A percentile compares a stretch with the other conserved stretches of the same genome.
phyloP scores from a whole-genome alignment of 2,888 invertebrate species.

The Cerastis rubricosa region DNA sequence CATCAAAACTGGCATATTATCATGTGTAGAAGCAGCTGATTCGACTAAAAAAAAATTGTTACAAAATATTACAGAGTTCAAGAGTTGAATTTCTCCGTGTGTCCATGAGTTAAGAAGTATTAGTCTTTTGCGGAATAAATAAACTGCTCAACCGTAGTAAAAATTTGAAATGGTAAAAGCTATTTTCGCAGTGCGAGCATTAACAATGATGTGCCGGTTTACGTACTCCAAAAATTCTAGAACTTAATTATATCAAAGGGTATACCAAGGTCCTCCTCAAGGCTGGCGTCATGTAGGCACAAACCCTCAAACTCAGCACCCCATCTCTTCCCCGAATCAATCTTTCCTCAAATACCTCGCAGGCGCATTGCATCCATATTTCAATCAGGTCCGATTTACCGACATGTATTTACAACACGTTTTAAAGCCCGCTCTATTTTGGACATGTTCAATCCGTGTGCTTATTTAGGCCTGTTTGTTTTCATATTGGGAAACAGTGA shows the following conservation, averaged over 20 bases:
- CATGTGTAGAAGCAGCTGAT: neutral
- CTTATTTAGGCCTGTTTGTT: slow-evolving; percentile 83
- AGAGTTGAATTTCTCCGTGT: neutral
- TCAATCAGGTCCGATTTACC: slow-evolving; percentile 82
- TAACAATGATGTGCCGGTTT: neutral
- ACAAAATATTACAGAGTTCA: neutral
- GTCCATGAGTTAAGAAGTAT: neutral
- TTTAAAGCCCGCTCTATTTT: slow-evolving; percentile 82
- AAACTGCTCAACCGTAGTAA: neutral
- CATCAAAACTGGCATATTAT: neutral
- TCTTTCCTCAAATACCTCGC: slow-evolving; percentile 74
- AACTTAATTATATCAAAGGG: neutral
- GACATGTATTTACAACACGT: slow-evolving; percentile 84
- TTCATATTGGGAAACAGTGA: slow-evolving; percentile 81
- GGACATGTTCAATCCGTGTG: slow-evolving; percentile 79
- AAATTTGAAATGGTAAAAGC: neutral
- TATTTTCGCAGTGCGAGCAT: neutral
- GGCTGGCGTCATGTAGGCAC: slow-evolving; percentile 44
- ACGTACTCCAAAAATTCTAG: neutral
- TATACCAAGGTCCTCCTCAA: neutral
- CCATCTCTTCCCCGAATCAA: slow-evolving; percentile 52
- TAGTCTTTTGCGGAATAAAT: neutral
- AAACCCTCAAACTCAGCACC: slow-evolving; percentile 22
- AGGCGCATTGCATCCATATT: slow-evolving; percentile 83
- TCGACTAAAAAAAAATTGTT: neutral